Percentiles rank a stretch among this genome's conserved stretches.
Conservation (phyloP, 2,113 vertebrate species). For the Serranochromis macrocephalus region DNA sequence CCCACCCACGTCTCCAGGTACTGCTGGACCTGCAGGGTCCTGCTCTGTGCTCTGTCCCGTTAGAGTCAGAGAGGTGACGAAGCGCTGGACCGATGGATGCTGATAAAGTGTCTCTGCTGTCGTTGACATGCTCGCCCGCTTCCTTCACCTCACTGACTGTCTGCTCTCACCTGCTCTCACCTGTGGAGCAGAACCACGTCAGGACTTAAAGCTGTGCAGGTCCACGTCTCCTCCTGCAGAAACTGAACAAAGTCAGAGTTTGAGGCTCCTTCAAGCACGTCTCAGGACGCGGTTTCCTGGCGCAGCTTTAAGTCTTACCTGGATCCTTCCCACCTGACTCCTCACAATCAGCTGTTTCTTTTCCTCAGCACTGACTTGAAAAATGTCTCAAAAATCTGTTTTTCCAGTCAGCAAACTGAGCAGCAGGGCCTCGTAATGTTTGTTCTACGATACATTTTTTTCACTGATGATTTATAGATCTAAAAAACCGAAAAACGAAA, state of each 20-base stretch:
- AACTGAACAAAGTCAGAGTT: neutral
- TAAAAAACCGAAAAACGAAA: rapidly evolving
- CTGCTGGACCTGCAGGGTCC: neutral
- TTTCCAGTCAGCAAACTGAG: neutral
- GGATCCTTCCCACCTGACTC: neutral
- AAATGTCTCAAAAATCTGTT: neutral
- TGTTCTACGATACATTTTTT: neutral
- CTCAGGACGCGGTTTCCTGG: neutral
- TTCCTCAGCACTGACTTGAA: neutral
- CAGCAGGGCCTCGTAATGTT: rapidly evolving
- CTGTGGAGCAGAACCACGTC: neutral
- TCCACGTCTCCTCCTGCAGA: neutral
- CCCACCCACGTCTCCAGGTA: slow-evolving; percentile 20
- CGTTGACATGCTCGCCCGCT: neutral
- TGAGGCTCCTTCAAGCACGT: rapidly evolving
- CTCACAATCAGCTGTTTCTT: neutral
- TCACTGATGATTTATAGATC: neutral
- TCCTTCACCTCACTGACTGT: neutral
- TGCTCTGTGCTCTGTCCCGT: neutral
- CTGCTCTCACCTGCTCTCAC: neutral
- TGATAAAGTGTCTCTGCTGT: neutral
- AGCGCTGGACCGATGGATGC: neutral
- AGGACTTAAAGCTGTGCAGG: neutral
- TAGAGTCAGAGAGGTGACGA: neutral
- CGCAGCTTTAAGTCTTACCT: neutral